Conservation (phyloP, 1,140 invertebrate species). For the Drosophila seguyi region DNA sequence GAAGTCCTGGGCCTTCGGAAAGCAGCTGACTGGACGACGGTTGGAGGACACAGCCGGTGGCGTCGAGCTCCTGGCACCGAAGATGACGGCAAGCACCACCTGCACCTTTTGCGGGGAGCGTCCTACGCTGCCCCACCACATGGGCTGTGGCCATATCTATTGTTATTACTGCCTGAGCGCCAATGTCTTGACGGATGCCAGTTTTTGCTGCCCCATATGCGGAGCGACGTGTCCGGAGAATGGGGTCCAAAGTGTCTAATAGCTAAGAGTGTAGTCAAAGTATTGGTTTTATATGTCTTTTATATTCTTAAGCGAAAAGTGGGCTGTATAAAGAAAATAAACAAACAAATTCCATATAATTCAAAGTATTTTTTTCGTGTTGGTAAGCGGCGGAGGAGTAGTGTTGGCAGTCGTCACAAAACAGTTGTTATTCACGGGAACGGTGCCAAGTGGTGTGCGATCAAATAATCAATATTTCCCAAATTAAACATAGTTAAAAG, state of each 20-base stretch:
- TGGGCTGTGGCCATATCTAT: slow-evolving; percentile 88
- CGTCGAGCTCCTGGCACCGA: slow-evolving; percentile 37
- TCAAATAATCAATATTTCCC: not conserved
- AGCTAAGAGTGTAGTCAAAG: slow-evolving; percentile 3
- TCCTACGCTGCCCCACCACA: slow-evolving; percentile 88
- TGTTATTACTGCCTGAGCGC: slow-evolving; percentile 88
- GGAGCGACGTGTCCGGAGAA: slow-evolving; percentile 41
- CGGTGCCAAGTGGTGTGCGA: not conserved
- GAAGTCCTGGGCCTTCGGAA: slow-evolving; percentile 68
- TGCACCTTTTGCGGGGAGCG: slow-evolving; percentile 87
- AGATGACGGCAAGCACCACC: slow-evolving; percentile 78
- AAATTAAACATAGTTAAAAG: not conserved
- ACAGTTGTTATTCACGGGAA: not conserved
- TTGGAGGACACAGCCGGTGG: slow-evolving; percentile 21
- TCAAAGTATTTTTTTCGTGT: not conserved
- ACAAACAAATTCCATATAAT: slow-evolving; percentile 10
- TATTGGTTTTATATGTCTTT: slow-evolving; percentile 39
- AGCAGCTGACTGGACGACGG: slow-evolving; percentile 9
- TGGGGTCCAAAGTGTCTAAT: slow-evolving; percentile 53
- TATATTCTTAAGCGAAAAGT: slow-evolving; percentile 21
- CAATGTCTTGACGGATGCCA: slow-evolving; percentile 75
- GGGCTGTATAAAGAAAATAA: slow-evolving; percentile 27
- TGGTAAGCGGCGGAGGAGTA: not conserved
- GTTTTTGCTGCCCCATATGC: slow-evolving; percentile 76
- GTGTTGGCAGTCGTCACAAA: slow-evolving; percentile 19